A percentile compares a stretch with the other conserved stretches of the same genome.
Conservation (phyloP, 2,113 vertebrate species). For the Upupa epops region DNA sequence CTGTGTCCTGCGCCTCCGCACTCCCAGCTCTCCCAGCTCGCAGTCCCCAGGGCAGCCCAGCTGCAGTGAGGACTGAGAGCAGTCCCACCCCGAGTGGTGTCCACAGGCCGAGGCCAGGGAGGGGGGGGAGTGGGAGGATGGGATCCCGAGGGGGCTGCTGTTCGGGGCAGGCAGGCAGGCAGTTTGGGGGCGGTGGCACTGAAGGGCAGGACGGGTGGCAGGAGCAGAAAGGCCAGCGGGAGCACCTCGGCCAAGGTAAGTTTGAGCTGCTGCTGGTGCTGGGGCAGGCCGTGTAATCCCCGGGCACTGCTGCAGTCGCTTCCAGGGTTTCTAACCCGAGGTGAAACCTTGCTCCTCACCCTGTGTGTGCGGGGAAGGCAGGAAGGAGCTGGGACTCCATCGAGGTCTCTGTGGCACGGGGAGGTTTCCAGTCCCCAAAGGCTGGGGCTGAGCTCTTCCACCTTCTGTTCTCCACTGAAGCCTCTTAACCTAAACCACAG, state of each 20-base stretch:
- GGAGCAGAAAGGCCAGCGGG: neutral
- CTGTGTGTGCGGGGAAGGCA: too few relatives aligned
- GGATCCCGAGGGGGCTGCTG: too few relatives aligned
- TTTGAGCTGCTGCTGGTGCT: neutral
- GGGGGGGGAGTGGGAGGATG: neutral
- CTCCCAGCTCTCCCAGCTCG: neutral
- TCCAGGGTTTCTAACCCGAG: neutral
- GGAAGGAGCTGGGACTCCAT: neutral
- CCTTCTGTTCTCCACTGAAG: too few relatives aligned
- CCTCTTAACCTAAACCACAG: neutral
- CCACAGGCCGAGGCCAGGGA: rapidly evolving
- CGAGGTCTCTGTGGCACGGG: neutral
- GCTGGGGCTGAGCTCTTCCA: neutral
- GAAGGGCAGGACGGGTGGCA: too few relatives aligned
- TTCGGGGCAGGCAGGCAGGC: too few relatives aligned
- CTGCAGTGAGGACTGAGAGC: neutral
- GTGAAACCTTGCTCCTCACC: neutral
- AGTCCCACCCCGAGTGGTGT: neutral
- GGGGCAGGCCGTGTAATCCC: neutral
- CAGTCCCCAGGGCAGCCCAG: neutral
- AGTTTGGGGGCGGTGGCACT: too few relatives aligned
- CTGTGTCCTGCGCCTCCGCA: neutral
- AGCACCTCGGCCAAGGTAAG: conserved; percentile 32
- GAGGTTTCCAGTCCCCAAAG: neutral
- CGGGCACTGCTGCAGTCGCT: neutral